These are phyloP conservation scores for Trinorchestia longiramus DNA, from an alignment of 1,140 invertebrate genomes.

Conservation along the genomic window DNA sequence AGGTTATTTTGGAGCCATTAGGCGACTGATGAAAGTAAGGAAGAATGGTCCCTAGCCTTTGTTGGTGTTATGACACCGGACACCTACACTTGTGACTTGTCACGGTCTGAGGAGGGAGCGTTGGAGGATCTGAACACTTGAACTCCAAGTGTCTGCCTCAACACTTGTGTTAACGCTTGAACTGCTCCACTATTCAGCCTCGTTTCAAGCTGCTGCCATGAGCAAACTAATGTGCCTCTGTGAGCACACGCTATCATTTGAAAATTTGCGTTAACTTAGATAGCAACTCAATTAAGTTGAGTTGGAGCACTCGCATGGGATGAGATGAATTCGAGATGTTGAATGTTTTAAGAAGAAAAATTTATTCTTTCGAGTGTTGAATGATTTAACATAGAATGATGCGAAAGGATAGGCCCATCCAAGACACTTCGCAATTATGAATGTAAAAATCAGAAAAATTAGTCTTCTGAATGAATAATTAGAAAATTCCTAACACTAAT, in stretches of 20 bases:
- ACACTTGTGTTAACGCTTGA: not conserved
- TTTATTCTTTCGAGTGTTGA: too few species aligned
- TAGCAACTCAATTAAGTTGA: not conserved
- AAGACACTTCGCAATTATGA: too few species aligned
- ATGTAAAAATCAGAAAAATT: too few species aligned
- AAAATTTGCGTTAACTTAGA: not conserved
- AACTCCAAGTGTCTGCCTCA: not conserved
- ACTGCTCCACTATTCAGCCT: too few species aligned
- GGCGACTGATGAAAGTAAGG: not conserved
- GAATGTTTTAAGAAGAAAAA: too few species aligned
- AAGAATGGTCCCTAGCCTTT: not conserved
- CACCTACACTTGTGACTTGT: slow-evolving; percentile 33
- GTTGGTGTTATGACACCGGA: not conserved
- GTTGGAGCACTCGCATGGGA: not conserved
- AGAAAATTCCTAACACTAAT: too few species aligned
- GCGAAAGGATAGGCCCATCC: too few species aligned
- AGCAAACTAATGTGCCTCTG: not conserved
- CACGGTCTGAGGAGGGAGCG: not conserved
- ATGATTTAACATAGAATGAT: too few species aligned
- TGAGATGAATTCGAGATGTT: not conserved
- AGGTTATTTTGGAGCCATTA: not conserved
- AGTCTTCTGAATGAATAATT: too few species aligned
- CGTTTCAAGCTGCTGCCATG: not conserved
- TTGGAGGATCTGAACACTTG: not conserved
- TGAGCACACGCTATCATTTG: not conserved